A percentile compares a stretch with the other conserved stretches of the same genome.
phyloP scores from a whole-genome alignment of 2,113 vertebrate species.

The Pteropus alecto region DNA sequence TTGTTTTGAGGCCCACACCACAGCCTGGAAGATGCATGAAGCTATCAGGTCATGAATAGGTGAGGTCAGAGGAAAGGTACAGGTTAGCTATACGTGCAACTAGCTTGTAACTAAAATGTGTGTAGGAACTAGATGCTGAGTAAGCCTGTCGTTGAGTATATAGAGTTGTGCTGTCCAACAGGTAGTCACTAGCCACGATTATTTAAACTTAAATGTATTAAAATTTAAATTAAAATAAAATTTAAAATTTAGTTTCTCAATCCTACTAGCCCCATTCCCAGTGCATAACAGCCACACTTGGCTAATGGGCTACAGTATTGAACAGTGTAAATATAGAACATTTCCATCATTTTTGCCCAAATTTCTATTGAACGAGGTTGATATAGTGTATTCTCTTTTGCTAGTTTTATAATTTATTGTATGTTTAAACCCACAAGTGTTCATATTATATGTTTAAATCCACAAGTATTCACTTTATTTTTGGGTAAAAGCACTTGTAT shows the following conservation, averaged over 20 bases:
- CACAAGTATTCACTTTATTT: neutral
- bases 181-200: neutral
- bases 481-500: neutral
- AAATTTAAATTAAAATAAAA: neutral
- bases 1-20: neutral
- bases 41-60: neutral
- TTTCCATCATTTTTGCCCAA: neutral
- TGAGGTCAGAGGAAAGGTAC: neutral
- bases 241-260: neutral
- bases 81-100: neutral
- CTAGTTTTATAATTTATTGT: neutral
- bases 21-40: neutral
- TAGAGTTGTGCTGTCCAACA: neutral
- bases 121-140: neutral
- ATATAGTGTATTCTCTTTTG: neutral
- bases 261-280: neutral
- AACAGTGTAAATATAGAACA: neutral
- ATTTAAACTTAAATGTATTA: constrained; percentile 4
- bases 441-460: neutral
- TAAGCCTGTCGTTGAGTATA: neutral
- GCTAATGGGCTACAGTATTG: neutral
- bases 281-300: neutral
- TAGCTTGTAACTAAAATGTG: neutral
- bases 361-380: neutral
- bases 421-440: neutral